Percentiles rank a stretch among this genome's conserved stretches.
Conservation (phyloP, 2,888 invertebrate species). For the Anoncus sp. region DNA sequence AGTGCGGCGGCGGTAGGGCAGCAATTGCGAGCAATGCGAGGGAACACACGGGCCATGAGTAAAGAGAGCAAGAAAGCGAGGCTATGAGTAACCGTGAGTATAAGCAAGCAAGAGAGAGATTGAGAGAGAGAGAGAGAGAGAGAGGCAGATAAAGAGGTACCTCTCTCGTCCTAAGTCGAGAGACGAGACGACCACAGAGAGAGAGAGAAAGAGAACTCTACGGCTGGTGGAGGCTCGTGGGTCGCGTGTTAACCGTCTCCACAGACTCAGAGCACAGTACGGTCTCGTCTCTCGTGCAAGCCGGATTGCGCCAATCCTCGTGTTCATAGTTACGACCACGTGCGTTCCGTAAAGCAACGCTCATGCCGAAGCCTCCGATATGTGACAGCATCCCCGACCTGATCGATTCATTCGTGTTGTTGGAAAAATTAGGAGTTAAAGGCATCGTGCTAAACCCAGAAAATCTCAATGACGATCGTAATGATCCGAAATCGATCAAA, state of each 20-base stretch:
- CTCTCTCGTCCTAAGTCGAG: conserved; percentile 54
- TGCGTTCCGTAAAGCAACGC: conserved; percentile 54
- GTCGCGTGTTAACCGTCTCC: conserved; percentile 79
- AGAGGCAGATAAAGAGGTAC: conserved; percentile 39
- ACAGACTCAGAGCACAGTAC: conserved; percentile 79
- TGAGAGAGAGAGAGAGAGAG: conserved; percentile 49
- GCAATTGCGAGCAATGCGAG: conserved; percentile 63
- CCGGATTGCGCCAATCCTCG: conserved; percentile 77
- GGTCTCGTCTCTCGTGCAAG: conserved; percentile 80
- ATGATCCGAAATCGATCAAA: conserved; percentile 4
- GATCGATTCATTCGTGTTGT: not conserved
- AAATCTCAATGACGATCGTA: conserved; percentile 5
- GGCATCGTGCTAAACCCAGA: not conserved
- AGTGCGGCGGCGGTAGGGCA: conserved; percentile 57
- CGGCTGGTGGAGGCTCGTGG: conserved; percentile 64
- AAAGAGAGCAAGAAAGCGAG: conserved; percentile 56
- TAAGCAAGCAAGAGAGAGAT: conserved; percentile 44
- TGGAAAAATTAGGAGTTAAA: not conserved
- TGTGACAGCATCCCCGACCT: not conserved
- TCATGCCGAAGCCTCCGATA: conserved; percentile 40
- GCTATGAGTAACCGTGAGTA: conserved; percentile 29
- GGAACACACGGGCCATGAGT: conserved; percentile 49
- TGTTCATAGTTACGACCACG: conserved; percentile 62
- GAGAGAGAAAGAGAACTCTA: conserved; percentile 36
- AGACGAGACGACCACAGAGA: conserved; percentile 51